Conservation (phyloP, 2,797 vertebrate species). For the Myotis findleyi region DNA sequence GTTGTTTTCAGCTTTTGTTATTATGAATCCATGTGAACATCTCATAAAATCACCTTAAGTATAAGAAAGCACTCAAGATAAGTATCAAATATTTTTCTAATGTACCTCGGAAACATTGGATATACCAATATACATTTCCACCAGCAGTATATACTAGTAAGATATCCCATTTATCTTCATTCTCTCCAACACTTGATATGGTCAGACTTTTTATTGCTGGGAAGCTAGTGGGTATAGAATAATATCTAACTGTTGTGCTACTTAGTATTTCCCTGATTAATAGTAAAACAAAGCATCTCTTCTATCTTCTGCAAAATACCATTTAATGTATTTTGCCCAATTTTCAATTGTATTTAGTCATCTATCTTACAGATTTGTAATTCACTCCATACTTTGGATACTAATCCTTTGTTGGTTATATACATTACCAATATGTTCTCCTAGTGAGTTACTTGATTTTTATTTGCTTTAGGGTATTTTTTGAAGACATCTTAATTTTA, state of each 20-base stretch:
- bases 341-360: background rate
- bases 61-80: background rate
- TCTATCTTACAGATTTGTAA: background rate
- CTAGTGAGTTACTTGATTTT: background rate
- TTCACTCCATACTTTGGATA: background rate
- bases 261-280: background rate
- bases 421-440: background rate
- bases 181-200: background rate
- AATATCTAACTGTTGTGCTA: background rate
- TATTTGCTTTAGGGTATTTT: background rate
- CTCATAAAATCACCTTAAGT: background rate
- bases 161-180: background rate
- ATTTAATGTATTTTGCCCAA: background rate
- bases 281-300: background rate
- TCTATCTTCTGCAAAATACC: background rate
- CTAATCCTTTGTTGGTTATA: background rate
- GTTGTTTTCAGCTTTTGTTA: background rate
- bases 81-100: background rate
- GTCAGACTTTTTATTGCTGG: background rate
- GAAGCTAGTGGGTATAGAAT: background rate
- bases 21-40: background rate
- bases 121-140: background rate
- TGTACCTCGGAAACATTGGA: background rate
- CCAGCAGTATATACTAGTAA: background rate
- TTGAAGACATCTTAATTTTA: background rate